Percentiles rank a stretch among this genome's conserved stretches.
Evolutionary conservation across 2,888 invertebrate genomes (phyloP).

Genomic region (Rhodophaea formosa): DNA sequence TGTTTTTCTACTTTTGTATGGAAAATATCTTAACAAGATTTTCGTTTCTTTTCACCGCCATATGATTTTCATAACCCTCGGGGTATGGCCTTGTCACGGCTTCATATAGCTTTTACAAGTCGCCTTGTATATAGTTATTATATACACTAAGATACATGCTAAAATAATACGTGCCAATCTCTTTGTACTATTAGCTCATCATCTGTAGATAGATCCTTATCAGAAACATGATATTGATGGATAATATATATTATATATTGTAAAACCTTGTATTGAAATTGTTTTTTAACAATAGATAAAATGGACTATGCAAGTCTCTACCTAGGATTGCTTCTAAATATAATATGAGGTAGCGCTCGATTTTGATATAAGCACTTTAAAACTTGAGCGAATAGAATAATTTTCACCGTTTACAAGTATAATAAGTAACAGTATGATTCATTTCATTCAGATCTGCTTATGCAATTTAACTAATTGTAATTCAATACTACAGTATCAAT

Average conservation of each 20-base stretch:
- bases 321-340: no score
- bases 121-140: not conserved
- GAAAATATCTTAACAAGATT: no score
- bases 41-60: no score
- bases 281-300: not conserved
- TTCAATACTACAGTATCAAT: constrained; percentile 42
- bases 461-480: constrained; percentile 30
- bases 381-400: no score
- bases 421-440: not conserved
- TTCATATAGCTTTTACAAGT: no score
- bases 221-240: not conserved
- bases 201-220: not conserved
- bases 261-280: not conserved
- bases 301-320: not conserved
- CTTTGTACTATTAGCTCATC: not conserved
- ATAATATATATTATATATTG: not conserved
- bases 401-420: no score
- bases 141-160: not conserved
- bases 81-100: no score
- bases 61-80: no score
- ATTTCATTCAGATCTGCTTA: not conserved
- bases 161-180: not conserved
- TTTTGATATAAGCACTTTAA: no score
- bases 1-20: no score
- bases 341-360: no score